Evolutionary conservation across 2,113 vertebrate genomes (phyloP).

Genomic region (Silurus meridionalis): DNA sequence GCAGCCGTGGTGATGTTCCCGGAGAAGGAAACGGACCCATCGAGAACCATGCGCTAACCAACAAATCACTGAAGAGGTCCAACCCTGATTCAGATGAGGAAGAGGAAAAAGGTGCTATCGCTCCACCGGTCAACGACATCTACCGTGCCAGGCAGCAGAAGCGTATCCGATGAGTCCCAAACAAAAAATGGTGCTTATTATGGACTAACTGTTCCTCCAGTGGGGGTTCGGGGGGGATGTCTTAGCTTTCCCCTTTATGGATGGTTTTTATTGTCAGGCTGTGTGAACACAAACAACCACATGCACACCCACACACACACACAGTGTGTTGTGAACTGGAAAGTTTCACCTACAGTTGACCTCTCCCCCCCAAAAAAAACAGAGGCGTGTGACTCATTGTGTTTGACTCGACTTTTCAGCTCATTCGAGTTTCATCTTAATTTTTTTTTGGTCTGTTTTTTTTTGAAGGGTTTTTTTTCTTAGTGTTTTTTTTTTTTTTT

Average conservation of each 20-base stretch:
- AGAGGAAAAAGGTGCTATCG: constrained; percentile 93
- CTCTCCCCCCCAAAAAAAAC: not conserved
- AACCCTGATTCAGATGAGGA: constrained; percentile 96
- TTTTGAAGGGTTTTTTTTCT: constrained; percentile 70
- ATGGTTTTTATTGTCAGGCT: constrained; percentile 33
- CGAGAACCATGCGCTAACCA: constrained; percentile 83
- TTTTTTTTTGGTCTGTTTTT: constrained; percentile 64
- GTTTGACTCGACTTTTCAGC: constrained; percentile 21
- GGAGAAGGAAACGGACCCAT: constrained; percentile 91
- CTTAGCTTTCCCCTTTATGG: constrained; percentile 5
- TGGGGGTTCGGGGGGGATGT: not conserved
- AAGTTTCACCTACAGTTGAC: constrained; percentile 16
- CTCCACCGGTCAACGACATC: constrained; percentile 95
- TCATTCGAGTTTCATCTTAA: constrained; percentile 33
- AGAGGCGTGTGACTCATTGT: constrained; percentile 22
- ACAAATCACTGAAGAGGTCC: constrained; percentile 92
- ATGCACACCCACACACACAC: not conserved
- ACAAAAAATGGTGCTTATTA: not conserved
- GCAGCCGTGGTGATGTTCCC: constrained; percentile 80
- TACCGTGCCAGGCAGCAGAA: constrained; percentile 97
- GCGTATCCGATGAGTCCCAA: constrained; percentile 85
- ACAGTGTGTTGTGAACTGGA: constrained; percentile 18
- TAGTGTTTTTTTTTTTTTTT: constrained; percentile 53
- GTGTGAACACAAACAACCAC: constrained; percentile 8
- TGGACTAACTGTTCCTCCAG: constrained; percentile 35